Conservation (phyloP, 2,113 vertebrate species). For the Apteryx mantelli region DNA sequence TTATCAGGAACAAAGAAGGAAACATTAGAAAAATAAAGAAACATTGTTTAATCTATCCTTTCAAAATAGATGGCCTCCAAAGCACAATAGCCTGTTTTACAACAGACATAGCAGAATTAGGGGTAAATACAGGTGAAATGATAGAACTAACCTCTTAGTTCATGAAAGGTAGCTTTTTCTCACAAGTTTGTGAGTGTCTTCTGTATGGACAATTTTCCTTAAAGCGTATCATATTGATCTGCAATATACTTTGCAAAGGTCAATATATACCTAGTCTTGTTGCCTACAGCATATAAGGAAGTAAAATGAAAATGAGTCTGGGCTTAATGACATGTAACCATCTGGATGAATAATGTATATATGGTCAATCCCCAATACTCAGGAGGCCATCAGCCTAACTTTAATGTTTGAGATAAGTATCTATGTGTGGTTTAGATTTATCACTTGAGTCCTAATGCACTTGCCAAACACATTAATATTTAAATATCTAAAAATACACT, state of each 20-base stretch:
- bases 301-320: slow-evolving; percentile 62
- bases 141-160: slow-evolving; percentile 20
- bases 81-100: neutral
- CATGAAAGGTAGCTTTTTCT: slow-evolving; percentile 34
- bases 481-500: slow-evolving; percentile 70
- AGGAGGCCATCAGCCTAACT: slow-evolving; percentile 69
- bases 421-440: slow-evolving; percentile 74
- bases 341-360: slow-evolving; percentile 76
- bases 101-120: neutral
- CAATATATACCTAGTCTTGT: slow-evolving; percentile 46
- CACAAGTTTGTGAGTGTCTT: slow-evolving; percentile 13
- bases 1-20: neutral
- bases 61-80: neutral
- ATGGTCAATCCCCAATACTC: slow-evolving; percentile 64
- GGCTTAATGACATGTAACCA: slow-evolving; percentile 73
- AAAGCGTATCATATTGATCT: slow-evolving; percentile 70
- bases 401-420: slow-evolving; percentile 76
- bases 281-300: slow-evolving; percentile 45
- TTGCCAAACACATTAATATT: slow-evolving; percentile 79
- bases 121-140: neutral
- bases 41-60: neutral
- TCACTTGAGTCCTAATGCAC: slow-evolving; percentile 73
- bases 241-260: slow-evolving; percentile 57
- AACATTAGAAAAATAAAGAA: neutral
- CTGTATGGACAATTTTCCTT: slow-evolving; percentile 50